Base-by-base conservation (phyloP, 1,140 invertebrate genomes). In the Hypothenemus hampei region DNA sequence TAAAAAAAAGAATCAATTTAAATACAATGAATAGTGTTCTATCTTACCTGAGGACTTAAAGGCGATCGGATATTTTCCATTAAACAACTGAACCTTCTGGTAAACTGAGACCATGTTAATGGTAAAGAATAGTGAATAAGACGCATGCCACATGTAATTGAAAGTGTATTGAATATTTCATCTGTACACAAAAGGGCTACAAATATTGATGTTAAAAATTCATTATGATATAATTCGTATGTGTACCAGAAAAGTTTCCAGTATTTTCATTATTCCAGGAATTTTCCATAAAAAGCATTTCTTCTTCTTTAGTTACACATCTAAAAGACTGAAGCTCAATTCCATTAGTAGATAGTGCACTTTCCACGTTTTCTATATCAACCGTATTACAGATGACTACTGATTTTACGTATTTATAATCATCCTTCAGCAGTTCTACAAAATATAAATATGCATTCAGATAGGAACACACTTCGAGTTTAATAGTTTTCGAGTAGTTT, bases 121-220 rank as follows among this genome's bases (percentile, higher is more conserved):
- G 67, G 64, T 55, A 69, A 58, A 5, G 63, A 64, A 47, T 63
- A 67, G 51, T 68, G 63, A 7, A 69, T 59, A 5, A 69, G 23
- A 11, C 61, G n/a, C 10, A 49, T 20, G 19, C 62, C 66, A 40
- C 57, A 57, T 0, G 58, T 67, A 6, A 69, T 50, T 10, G 22
- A 55, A n/a, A 59, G 19, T 1, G 51, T 57, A 24, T 65, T 60
- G 13, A 62, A 58, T 7, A 58, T 54, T 18, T 57, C 35, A 51
- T 69, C 65, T 1, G 65, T 63, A 40, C 66, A 69, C 13, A 69
- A n/a, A n/a, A 69, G 44, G 33, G 65, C 67, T 66, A 29, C 55
- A 67, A 62, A 60, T 43, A 62, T 31, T n/a, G 1, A 1, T 1
- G 36, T 39, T 15, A 8, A 39, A 39, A 39, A 8, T 19, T 13